These are phyloP conservation scores for Struthidea cinerea DNA, from an alignment of 2,113 vertebrate genomes.

Conservation along the genomic window DNA sequence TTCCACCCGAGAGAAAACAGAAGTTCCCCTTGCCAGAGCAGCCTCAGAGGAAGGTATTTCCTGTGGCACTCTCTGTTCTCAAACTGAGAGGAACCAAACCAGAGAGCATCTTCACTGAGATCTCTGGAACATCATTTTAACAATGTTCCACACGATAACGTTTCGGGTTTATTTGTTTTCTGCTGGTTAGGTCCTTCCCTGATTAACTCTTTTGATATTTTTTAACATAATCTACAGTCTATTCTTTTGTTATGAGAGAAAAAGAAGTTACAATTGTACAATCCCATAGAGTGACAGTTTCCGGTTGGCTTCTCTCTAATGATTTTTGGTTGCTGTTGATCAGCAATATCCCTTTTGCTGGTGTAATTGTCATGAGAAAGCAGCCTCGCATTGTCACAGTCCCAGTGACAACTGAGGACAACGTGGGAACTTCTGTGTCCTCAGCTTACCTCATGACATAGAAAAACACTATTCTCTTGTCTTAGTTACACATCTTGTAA, in stretches of 20 bases:
- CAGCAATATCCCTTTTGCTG: not conserved
- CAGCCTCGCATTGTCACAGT: not conserved
- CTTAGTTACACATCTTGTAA: not conserved
- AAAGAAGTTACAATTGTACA: not conserved
- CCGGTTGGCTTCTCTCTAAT: not conserved
- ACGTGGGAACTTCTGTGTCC: not conserved
- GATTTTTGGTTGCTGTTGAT: not conserved
- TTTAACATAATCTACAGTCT: not conserved
- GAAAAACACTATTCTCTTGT: not conserved
- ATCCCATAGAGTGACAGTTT: not conserved
- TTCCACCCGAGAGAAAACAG: not conserved
- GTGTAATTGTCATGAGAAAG: not conserved
- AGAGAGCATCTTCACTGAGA: not conserved
- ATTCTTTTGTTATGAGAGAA: not conserved
- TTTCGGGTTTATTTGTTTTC: not conserved
- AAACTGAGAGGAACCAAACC: not conserved
- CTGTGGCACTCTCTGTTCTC: not conserved
- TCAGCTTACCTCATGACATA: not conserved
- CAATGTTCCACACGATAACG: not conserved
- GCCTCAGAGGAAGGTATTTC: not conserved
- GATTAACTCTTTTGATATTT: not conserved
- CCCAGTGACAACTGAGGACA: not conserved
- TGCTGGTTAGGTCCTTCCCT: not conserved
- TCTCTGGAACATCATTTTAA: not conserved
- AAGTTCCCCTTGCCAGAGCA: not conserved